Conservation (phyloP, 2,113 vertebrate genomes). For the Silurus asotus region DNA sequence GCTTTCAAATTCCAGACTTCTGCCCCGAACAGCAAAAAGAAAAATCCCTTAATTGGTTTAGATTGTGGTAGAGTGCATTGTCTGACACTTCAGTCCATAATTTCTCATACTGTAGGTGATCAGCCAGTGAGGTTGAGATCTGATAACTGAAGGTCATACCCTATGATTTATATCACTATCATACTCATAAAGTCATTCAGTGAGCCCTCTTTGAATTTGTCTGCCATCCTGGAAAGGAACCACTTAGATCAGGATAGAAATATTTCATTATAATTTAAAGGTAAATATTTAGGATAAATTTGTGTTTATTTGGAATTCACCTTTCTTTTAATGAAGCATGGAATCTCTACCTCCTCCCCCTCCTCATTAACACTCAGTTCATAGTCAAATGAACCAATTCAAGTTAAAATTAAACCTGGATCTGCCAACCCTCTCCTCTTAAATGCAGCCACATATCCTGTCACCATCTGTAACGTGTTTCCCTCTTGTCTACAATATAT, state of each 20-base stretch:
- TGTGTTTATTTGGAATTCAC: background rate
- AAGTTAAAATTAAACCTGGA: conserved; percentile 2
- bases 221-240: background rate
- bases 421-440: conserved; percentile 5
- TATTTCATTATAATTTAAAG: background rate
- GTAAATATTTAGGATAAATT: background rate
- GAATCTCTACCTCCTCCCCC: background rate
- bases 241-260: background rate
- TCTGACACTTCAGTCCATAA: background rate
- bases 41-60: background rate
- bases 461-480: conserved; percentile 35
- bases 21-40: too few relatives aligned
- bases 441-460: conserved; percentile 29
- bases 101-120: background rate
- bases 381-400: background rate
- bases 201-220: background rate
- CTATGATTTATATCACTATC: background rate
- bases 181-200: background rate
- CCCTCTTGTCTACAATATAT: conserved; percentile 3
- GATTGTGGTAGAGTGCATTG: background rate
- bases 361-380: background rate
- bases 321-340: background rate
- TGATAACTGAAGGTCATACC: background rate
- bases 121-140: background rate
- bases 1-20: background rate